A percentile compares a stretch with the other conserved stretches of the same genome.
Conservation (phyloP, 2,888 invertebrate genomes). For the Fragum sueziense region DNA sequence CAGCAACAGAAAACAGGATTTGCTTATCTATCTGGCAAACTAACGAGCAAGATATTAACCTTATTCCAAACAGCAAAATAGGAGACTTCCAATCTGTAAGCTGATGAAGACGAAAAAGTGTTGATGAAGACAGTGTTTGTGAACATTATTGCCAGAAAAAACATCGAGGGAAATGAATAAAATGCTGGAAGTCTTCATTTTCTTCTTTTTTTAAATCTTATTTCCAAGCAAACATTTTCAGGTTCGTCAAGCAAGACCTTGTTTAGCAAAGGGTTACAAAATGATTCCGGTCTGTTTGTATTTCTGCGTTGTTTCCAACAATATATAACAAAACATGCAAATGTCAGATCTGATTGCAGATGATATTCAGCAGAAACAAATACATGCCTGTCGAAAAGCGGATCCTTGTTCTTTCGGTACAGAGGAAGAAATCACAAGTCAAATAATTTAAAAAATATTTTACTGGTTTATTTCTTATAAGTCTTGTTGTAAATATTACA, state of each 20-base stretch:
- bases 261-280: neutral
- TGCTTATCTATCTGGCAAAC: too few species aligned
- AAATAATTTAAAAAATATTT: too few species aligned
- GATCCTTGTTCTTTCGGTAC: too few species aligned
- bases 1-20: too few species aligned
- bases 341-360: neutral
- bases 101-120: neutral
- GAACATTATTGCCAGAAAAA: too few species aligned
- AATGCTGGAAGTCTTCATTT: neutral
- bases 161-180: neutral
- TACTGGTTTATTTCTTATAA: too few species aligned
- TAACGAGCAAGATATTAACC: too few species aligned
- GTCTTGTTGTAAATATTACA: too few species aligned
- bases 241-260: neutral
- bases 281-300: neutral
- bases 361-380: conserved; percentile 6
- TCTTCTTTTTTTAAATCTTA: neutral
- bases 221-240: neutral
- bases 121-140: too few species aligned
- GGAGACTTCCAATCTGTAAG: neutral
- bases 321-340: conserved; percentile 8
- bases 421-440: too few species aligned
- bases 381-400: neutral
- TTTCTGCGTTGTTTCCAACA: conserved; percentile 13
- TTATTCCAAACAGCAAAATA: neutral